Evolutionary conservation across 2,888 invertebrate genomes (phyloP), one percentile per base, ranked within the genome.

Genomic region (Pseudolycoriella hygida): DNA sequence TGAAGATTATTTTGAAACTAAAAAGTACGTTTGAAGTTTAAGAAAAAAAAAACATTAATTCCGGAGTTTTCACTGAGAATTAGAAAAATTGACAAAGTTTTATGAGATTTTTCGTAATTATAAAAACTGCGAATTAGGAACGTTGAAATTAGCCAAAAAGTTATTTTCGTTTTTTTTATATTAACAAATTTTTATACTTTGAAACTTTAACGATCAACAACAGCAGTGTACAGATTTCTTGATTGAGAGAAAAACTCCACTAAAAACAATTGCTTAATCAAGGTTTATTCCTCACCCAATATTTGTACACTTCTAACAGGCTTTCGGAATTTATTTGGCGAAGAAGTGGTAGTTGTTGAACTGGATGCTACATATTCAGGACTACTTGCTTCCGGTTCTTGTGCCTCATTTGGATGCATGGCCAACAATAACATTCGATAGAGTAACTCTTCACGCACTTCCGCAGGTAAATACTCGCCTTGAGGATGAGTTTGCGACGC

Each of bases 271-370:
- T 14, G 3, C n/a, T 34, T 34, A 30, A 30, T 11, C 11, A 12
- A 12, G 3, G 15, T 25, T 47, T 51, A 49, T 47, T 76, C 78
- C 54, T 80, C 80, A 1, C 77, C 77, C 25, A 81, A 64, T 53
- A 82, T 79, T 60, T 81, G 79, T 19, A 81, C 76, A 57, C 79
- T 81, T 52, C 81, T 69, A 17, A 80, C 73, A 44, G 77, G 76
- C 52, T 71, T 71, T 52, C 72, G 59, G 50, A 54, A 52, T 50
- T 74, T 67, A 46, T 72, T 63, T 31, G 60, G 55, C 2, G 70
- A 67, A 2, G 69, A 69, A 17, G 70, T 69, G 43, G 70, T 55
- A 60, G 55, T 68, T 48, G 2, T 55, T 42, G 0, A 71, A 66
- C 1, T 63, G 60, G 6, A 55, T 50, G 5, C 55, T 47, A 44